phyloP scores from a whole-genome alignment of 1,140 invertebrate genomes.

The Dendroctonus ponderosae region DNA sequence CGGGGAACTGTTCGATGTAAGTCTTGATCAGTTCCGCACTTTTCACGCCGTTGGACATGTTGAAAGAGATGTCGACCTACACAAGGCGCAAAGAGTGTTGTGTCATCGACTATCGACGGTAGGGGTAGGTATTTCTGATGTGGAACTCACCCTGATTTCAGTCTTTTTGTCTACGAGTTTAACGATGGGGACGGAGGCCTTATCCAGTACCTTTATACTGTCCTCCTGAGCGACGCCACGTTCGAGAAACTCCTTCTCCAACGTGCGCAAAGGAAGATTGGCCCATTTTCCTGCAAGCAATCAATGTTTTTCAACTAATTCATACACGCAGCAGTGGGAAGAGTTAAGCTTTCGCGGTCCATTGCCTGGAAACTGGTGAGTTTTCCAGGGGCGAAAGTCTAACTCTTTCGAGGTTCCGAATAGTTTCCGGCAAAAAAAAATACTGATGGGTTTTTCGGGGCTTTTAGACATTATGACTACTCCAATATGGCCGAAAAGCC shows the following conservation, averaged over 20 bases:
- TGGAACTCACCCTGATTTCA: slow-evolving; percentile 67
- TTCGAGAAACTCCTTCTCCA: slow-evolving; percentile 85
- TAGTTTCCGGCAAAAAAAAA: no score
- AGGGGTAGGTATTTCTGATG: no score
- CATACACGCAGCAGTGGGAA: no score
- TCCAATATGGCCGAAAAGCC: no score
- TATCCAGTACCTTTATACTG: slow-evolving; percentile 93
- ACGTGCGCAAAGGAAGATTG: slow-evolving; percentile 81
- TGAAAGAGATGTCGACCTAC: slow-evolving; percentile 94
- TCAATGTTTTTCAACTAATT: no score
- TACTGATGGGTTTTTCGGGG: no score
- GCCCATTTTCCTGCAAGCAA: slow-evolving; percentile 69
- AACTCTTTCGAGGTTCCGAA: no score
- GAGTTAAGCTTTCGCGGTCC: no score
- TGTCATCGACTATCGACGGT: neutral
- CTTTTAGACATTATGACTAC: no score
- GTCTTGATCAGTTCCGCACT: slow-evolving; percentile 93
- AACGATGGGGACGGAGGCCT: slow-evolving; percentile 96
- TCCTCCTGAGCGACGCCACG: slow-evolving; percentile 83
- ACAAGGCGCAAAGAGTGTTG: neutral
- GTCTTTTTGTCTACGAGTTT: slow-evolving; percentile 95
- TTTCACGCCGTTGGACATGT: slow-evolving; percentile 93
- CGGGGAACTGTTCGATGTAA: slow-evolving; percentile 66
- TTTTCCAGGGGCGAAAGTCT: no score
- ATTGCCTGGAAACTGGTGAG: no score